Conservation (phyloP, 2,888 invertebrate genomes). For the Lithosia quadra region DNA sequence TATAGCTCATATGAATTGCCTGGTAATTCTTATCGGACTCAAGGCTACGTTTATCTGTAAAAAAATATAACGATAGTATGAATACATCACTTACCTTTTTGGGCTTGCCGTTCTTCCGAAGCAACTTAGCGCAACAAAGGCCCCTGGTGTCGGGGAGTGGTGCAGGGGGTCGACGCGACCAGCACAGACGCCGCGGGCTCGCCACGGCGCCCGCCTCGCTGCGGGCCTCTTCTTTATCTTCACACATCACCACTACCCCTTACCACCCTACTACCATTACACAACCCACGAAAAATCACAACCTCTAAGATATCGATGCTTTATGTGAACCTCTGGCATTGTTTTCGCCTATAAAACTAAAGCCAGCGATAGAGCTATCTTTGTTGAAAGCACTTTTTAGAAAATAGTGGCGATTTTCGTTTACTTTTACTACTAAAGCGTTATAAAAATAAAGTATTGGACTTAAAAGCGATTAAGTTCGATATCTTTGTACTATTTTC, state of each 20-base stretch:
- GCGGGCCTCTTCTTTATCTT: conserved; percentile 82
- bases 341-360: conserved; percentile 75
- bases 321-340: conserved; percentile 82
- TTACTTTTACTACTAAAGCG: conserved; percentile 32
- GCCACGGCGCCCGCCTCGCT: conserved; percentile 72
- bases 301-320: conserved; percentile 81
- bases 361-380: conserved; percentile 74
- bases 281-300: conserved; percentile 76
- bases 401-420: conserved; percentile 63
- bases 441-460: conserved; percentile 54
- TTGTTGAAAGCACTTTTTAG: conserved; percentile 70
- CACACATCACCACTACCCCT: conserved; percentile 73
- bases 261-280: conserved; percentile 63
- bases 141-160: conserved; percentile 91
- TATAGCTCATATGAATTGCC: conserved; percentile 5
- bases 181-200: conserved; percentile 77
- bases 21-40: neutral
- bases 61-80: conserved; percentile 22
- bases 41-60: conserved; percentile 6
- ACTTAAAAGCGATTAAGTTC: conserved; percentile 72
- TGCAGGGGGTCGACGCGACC: conserved; percentile 80
- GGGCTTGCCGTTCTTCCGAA: conserved; percentile 93
- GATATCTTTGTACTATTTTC: conserved; percentile 79
- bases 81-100: conserved; percentile 88
- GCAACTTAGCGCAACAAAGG: conserved; percentile 93